Conservation (phyloP, 1,140 invertebrate species). For the Acromyrmex charruanus region DNA sequence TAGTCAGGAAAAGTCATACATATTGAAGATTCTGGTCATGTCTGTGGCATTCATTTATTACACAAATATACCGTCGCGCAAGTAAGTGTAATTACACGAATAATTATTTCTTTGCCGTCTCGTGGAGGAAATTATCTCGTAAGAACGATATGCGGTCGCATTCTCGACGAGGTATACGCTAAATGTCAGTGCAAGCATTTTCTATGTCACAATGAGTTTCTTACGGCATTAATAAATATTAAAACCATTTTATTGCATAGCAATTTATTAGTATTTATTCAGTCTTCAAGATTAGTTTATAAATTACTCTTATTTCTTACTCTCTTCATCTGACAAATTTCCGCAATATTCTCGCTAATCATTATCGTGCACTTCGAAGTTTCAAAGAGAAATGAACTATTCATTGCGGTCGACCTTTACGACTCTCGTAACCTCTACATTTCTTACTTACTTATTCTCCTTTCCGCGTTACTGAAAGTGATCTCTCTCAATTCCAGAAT, state of each 20-base stretch:
- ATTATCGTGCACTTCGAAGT: constrained; percentile 65
- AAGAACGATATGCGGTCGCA: constrained; percentile 15
- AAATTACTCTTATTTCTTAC: constrained; percentile 58
- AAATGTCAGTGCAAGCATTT: background rate
- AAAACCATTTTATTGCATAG: constrained; percentile 48
- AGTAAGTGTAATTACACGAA: constrained; percentile 47
- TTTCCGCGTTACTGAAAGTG: constrained; percentile 9
- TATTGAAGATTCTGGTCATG: constrained; percentile 12
- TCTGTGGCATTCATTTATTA: constrained; percentile 18
- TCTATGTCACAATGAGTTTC: constrained; percentile 40
- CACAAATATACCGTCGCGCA: constrained; percentile 20
- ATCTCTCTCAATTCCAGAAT: constrained; percentile 51
- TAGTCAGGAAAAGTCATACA: background rate
- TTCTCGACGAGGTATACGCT: background rate
- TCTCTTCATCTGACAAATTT: constrained; percentile 70
- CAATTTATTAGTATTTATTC: constrained; percentile 52
- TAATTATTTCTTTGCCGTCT: constrained; percentile 40
- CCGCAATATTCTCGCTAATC: constrained; percentile 64
- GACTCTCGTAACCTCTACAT: constrained; percentile 22
- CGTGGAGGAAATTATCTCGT: background rate
- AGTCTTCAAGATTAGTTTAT: constrained; percentile 68
- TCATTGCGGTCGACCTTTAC: constrained; percentile 71
- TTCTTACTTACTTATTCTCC: constrained; percentile 35
- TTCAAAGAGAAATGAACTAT: constrained; percentile 77
- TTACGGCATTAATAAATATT: constrained; percentile 35